Evolutionary conservation across 2,888 invertebrate genomes (phyloP), one percentile per base, ranked within the genome.

Genomic region (Heterodera filipjevi): DNA sequence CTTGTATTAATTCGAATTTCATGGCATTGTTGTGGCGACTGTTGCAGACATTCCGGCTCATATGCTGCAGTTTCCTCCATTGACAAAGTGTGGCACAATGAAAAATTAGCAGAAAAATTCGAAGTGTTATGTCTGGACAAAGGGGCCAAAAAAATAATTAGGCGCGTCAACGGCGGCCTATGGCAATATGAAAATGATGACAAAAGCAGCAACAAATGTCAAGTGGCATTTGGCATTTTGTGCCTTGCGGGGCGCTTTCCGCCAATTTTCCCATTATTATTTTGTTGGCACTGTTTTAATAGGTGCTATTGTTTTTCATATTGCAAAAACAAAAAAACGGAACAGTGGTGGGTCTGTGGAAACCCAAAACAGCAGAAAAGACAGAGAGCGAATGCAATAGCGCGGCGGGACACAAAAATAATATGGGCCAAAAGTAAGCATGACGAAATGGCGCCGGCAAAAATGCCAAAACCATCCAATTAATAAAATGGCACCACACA

Each of bases 1-100:
- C 33, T 53, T 30, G 53, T 22, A 33, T 53, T 39, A 16, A 75
- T 75, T 27, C 22, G 66, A 22, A 75, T 32, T 39, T 27, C 66
- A 30, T 66, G 35, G 35, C 75, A 76, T 12, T 66, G 44, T 68
- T 66, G 77, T 27, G 77, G 77, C 53, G 49, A 53, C n/a, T 76
- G 68, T 22, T 32, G 27, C 19, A 76, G 71, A 64, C 77, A 76
- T 68, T 76, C 68, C 53, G 68, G 77, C 77, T 27, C 39, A 39
- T 39, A 6, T 10, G 12, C 39, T 10, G 12, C 39, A 39, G 39
- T 27, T 1, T 39, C 46, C n/a, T 44, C 44, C 44, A 39, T 44
- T 32, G 16, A 39, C 14, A 68, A 33, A 68, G n/a, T 12, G 49
- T 8, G 59, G 59, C 59, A 59, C 6, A 27, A 59, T 1, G 27